Conservation (phyloP, 2,888 invertebrate species). For the Steinernema hermaphroditum region DNA sequence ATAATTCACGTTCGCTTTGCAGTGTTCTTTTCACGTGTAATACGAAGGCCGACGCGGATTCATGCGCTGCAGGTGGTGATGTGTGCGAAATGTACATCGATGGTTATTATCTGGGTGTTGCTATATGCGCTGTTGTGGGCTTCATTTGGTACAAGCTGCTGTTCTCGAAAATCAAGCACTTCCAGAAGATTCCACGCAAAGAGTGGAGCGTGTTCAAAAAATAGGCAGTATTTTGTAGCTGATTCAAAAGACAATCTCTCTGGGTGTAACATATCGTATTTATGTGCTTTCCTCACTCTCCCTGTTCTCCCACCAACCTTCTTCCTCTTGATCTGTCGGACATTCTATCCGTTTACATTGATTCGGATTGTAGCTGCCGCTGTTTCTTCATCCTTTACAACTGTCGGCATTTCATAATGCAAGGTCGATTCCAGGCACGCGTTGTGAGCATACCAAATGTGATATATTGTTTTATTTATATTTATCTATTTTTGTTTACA, state of each 20-base stretch:
- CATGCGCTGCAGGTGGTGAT: slow-evolving; percentile 60
- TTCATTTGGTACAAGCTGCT: slow-evolving; percentile 63
- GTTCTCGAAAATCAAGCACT: slow-evolving; percentile 60
- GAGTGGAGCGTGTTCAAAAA: slow-evolving; percentile 62
- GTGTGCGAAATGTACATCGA: slow-evolving; percentile 61
- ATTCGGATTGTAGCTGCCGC: slow-evolving; percentile 12
- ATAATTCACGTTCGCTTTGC: slow-evolving; percentile 35
- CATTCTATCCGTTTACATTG: neutral
- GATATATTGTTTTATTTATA: slow-evolving; percentile 5
- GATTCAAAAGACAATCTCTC: neutral
- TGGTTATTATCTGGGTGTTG: slow-evolving; percentile 63
- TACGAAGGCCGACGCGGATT: slow-evolving; percentile 56
- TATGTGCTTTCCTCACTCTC: neutral
- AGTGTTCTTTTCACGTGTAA: slow-evolving; percentile 61
- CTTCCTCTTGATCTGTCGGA: slow-evolving; percentile 12
- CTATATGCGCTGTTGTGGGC: slow-evolving; percentile 59
- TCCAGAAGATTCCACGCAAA: slow-evolving; percentile 62
- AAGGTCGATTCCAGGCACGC: neutral
- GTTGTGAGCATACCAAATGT: slow-evolving; percentile 21
- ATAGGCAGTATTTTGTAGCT: neutral
- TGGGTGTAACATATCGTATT: neutral
- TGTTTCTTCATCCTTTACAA: neutral
- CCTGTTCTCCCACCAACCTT: neutral
- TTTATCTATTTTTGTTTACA: neutral
- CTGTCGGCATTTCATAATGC: slow-evolving; percentile 10